phyloP scores from a whole-genome alignment of 2,888 invertebrate genomes.

The Melieria crassipennis region DNA sequence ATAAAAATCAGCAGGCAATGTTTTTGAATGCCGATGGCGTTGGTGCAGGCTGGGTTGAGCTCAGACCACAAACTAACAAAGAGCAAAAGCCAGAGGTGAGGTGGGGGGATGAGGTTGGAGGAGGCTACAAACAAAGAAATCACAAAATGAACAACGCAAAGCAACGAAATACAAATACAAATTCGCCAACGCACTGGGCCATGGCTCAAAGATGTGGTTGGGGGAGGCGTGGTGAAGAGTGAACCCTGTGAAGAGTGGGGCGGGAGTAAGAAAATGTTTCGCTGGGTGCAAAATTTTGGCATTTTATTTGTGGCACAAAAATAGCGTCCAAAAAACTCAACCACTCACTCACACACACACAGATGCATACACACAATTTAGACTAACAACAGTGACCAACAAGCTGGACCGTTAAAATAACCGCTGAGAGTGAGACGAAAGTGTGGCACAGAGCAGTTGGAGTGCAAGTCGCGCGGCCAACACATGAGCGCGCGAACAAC shows the following conservation, averaged over 20 bases:
- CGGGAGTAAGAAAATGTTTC: no score
- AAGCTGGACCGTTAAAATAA: background rate
- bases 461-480: background rate
- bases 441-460: background rate
- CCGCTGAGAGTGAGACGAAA: background rate
- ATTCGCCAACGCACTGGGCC: background rate
- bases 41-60: slow-evolving; percentile 1
- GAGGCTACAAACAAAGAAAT: slow-evolving; percentile 37
- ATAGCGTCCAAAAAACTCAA: background rate
- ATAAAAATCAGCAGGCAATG: slow-evolving; percentile 11
- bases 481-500: slow-evolving; percentile 15
- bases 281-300: slow-evolving; percentile 27
- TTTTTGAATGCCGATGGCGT: background rate
- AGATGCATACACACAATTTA: slow-evolving; percentile 20
- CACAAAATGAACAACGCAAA: slow-evolving; percentile 35
- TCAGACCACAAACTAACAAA: slow-evolving; percentile 1
- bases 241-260: background rate
- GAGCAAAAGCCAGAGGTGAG: background rate
- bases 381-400: slow-evolving; percentile 29
- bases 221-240: background rate
- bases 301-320: slow-evolving; percentile 26
- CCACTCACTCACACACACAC: background rate
- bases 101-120: slow-evolving; percentile 4
- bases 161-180: slow-evolving; percentile 34
- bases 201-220: background rate